Base-by-base conservation (phyloP, 2,113 vertebrate genomes). In the Agapornis roseicollis region DNA sequence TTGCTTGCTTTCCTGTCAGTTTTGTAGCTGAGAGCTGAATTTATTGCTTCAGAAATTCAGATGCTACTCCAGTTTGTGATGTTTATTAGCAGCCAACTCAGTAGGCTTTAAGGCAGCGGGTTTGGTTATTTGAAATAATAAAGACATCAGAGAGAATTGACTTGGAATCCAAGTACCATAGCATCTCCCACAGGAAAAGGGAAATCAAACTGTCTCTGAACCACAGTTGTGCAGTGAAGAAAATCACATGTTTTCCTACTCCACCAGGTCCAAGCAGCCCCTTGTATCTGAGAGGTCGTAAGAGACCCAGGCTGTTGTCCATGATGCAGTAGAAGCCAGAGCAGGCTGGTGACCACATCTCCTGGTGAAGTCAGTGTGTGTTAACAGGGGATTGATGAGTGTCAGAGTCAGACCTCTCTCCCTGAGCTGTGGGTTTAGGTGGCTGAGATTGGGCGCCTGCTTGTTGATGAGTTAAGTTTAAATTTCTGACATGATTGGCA, bases 1-100 rank as follows among this genome's bases (percentile, higher is more conserved):
- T 80, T 91, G 85, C 65, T 95, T 66, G 71, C 73, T 90, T 95
- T 96, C 96, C 88, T 92, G 81, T 95, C 95, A 80, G 69, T 95
- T 97, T 94, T 82, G 86, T 83, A 77, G 52, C 90, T 50, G 80
- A 92, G 81, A 37, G 78, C 44, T 95, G 50, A 37, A 94, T 96
- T 97, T 97, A 94, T 82, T 85, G 64, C 71, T 61, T 89, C 74
- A 85, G 90, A 88, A 83, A 89, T 89, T 85, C 49, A 2, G 96
- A 93, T 90, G 70, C 85, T 90, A 55, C 81, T 97, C 41, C 52
- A 85, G 63, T 90, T 95, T 77, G 60, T 11, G 3, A 80, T 52
- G 72, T 88, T 95, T 93, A 80, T 76, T 97, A 94, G 76, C 72
- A 93, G 91, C 85, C 92, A 92, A 47, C 78, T 94, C 93, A 85